A percentile compares a stretch with the other conserved stretches of the same genome.
phyloP scores from a whole-genome alignment of 2,797 vertebrate genomes.

The Hoplostethus mediterraneus region DNA sequence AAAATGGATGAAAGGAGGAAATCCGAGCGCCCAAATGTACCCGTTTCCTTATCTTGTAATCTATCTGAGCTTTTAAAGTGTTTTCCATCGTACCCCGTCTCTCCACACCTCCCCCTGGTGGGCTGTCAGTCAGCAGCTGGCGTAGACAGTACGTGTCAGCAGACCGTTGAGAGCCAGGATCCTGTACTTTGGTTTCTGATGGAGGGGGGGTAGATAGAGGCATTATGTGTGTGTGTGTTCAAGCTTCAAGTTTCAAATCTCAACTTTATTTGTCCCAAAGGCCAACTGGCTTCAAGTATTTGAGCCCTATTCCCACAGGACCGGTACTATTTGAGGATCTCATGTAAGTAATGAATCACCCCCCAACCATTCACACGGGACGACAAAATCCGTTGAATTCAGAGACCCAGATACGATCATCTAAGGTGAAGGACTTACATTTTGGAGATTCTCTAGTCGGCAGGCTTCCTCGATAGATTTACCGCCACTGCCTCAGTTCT shows the following conservation, averaged over 20 bases:
- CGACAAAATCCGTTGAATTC: conserved; percentile 29
- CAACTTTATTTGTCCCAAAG: conserved; percentile 12
- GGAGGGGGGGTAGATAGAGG: conserved; percentile 46
- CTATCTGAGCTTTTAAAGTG: conserved; percentile 63
- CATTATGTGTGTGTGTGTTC: conserved; percentile 7
- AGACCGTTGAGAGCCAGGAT: conserved; percentile 39
- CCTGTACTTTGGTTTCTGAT: conserved; percentile 56
- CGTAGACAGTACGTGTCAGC: conserved; percentile 67
- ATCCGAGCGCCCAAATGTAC: neutral
- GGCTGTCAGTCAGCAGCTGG: conserved; percentile 55
- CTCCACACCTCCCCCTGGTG: conserved; percentile 39
- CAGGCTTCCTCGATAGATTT: too few species aligned
- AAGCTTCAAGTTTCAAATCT: conserved; percentile 6
- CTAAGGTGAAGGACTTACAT: conserved; percentile 24
- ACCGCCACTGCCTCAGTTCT: too few species aligned
- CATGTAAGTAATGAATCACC: conserved; percentile 39
- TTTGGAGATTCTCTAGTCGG: neutral
- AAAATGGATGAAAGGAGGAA: conserved; percentile 1
- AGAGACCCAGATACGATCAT: neutral
- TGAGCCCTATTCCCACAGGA: too few species aligned
- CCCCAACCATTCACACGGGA: conserved; percentile 17
- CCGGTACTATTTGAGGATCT: neutral
- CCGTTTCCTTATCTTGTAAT: conserved; percentile 61
- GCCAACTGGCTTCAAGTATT: conserved; percentile 41
- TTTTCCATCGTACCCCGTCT: conserved; percentile 46